phyloP scores from a whole-genome alignment of 1,140 invertebrate species.

The Sycophaga agraensis region DNA sequence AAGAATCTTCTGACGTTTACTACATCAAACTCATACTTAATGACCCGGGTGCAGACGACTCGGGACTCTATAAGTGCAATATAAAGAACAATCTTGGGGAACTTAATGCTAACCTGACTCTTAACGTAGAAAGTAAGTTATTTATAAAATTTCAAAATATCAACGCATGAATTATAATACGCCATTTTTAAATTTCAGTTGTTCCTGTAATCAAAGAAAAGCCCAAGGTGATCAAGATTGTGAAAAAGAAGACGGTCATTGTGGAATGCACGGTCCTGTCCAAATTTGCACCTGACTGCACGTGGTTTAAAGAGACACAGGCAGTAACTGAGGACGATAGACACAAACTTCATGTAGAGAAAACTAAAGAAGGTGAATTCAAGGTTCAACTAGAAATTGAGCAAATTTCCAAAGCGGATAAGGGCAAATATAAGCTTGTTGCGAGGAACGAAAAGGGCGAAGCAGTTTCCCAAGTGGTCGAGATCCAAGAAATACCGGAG shows the following conservation, averaged over 20 bases:
- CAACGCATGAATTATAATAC: not conserved
- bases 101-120: conserved; percentile 92
- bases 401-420: conserved; percentile 75
- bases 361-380: conserved; percentile 83
- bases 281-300: conserved; percentile 83
- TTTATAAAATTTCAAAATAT: not conserved
- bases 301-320: conserved; percentile 84
- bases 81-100: conserved; percentile 95
- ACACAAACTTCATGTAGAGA: conserved; percentile 74
- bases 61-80: conserved; percentile 97
- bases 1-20: conserved; percentile 83
- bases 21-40: conserved; percentile 87
- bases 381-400: conserved; percentile 84
- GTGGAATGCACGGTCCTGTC: conserved; percentile 88
- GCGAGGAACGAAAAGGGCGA: conserved; percentile 93
- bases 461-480: conserved; percentile 84
- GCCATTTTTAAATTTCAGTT: conserved; percentile 61
- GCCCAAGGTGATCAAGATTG: conserved; percentile 84
- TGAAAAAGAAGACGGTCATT: conserved; percentile 86
- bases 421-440: conserved; percentile 86
- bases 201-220: conserved; percentile 91
- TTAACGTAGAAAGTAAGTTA: conserved; percentile 95
- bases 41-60: conserved; percentile 92
- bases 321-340: conserved; percentile 75
- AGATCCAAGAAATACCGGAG: conserved; percentile 79